Conservation (phyloP, 2,888 invertebrate genomes). For the Pecten maximus region DNA sequence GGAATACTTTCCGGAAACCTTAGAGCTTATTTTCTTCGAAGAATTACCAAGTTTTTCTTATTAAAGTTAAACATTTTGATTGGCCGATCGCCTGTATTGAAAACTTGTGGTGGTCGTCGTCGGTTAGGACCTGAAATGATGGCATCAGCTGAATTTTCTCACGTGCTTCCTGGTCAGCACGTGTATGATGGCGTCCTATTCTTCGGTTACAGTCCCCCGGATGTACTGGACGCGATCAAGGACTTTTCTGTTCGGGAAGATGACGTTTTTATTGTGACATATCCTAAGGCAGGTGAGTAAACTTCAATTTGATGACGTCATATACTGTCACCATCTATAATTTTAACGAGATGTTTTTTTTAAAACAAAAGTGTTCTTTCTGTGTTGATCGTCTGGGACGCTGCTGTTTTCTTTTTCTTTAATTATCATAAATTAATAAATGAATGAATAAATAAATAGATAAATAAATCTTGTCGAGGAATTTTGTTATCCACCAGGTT, state of each 20-base stretch:
- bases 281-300: conserved; percentile 91
- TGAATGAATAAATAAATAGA: too few species aligned
- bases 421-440: too few species aligned
- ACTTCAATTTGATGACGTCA: neutral
- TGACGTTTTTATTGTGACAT: conserved; percentile 94
- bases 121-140: neutral
- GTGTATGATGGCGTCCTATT: conserved; percentile 76
- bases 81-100: neutral
- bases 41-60: too few species aligned
- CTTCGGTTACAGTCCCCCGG: conserved; percentile 78
- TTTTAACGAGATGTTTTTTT: too few species aligned
- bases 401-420: too few species aligned
- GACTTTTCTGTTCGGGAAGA: conserved; percentile 89
- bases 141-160: conserved; percentile 41
- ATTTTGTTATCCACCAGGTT: too few species aligned
- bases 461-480: too few species aligned
- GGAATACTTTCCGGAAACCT: too few species aligned
- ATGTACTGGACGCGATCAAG: conserved; percentile 73
- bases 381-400: too few species aligned
- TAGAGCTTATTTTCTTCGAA: too few species aligned
- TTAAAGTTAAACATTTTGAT: neutral
- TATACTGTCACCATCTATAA: neutral
- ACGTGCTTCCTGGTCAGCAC: conserved; percentile 74
- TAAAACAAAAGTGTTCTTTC: too few species aligned
- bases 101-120: neutral